phyloP scores from a whole-genome alignment of 35 echinoderm and acorn worm species.

The Patiria miniata region DNA sequence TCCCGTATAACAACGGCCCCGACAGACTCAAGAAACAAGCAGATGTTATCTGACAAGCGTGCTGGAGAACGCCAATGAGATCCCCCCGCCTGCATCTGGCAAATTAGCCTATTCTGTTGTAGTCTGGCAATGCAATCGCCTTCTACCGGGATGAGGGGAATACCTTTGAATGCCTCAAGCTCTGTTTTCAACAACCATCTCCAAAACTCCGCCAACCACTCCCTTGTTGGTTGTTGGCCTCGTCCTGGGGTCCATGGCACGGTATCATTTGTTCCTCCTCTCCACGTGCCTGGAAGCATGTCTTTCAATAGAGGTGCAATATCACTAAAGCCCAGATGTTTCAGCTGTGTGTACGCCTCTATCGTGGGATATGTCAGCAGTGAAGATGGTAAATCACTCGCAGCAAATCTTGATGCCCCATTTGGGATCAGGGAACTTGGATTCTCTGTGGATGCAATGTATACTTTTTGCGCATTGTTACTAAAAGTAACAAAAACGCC shows the following conservation, averaged over 20 bases:
- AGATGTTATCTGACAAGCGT: not conserved
- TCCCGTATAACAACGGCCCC: slow-evolving; percentile 24
- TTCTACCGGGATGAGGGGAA: not conserved
- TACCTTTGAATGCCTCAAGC: not conserved
- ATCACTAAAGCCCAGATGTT: not conserved
- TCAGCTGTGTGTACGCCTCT: not conserved
- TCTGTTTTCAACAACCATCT: slow-evolving; percentile 1
- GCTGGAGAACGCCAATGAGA: not conserved
- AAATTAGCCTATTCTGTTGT: not conserved
- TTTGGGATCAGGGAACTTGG: slow-evolving; percentile 17
- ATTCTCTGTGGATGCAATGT: not conserved
- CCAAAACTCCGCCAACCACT: slow-evolving; percentile 31
- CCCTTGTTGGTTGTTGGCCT: not conserved
- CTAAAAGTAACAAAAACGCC: slow-evolving; percentile 39
- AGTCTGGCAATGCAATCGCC: not conserved
- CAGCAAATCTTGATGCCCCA: not conserved
- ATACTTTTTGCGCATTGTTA: not conserved
- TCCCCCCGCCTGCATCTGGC: not conserved
- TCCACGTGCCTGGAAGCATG: slow-evolving; percentile 1
- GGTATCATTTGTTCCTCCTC: not conserved
- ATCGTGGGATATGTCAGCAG: not conserved
- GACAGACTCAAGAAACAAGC: slow-evolving; percentile 20
- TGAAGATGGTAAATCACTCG: not conserved
- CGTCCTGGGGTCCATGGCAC: not conserved
- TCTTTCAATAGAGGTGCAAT: not conserved